Evolutionary conservation across 2,888 invertebrate genomes (phyloP), one percentile per base, ranked within the genome.

Genomic region (Tromatobia lineatoria): DNA sequence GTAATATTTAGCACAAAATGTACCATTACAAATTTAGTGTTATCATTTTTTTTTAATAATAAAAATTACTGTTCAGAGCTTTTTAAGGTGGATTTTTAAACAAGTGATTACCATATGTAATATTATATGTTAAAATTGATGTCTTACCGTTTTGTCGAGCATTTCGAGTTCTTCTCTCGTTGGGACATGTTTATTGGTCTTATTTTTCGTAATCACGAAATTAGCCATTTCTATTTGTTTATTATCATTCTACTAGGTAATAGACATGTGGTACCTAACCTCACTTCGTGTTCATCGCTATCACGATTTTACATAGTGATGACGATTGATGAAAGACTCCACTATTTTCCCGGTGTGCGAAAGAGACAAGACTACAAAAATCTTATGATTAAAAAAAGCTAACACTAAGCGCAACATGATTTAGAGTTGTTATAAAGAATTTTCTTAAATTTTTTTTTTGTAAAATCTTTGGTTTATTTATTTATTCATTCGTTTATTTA

Each of bases 131-230:
- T 34, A 47, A 15, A 13, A 15, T 15, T 15, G 34, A 59, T 38
- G 25, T 66, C 86, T 87, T 90, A 94, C 94, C 89, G 94, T 91
- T 93, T 95, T 95, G 15, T 94, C 91, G 3, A 95, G 91, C 52
- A 91, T 88, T 82, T 94, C 93, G 18, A 95, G 91, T 64, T 95
- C 94, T 57, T 94, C 94, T 29, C 93, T 92, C 0, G 91, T 89
- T 18, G 93, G 87, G 1, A 91, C 88, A 85, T 94, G 94, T 20
- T 92, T 90, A 42, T 84, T 88, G 18, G 85, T 88, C 64, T 84
- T 85, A 47, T 70, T 80, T 78, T 85, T 87, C 11, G 82, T 85
- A 77, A 88, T 86, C 66, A 64, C 54, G 18, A 66, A 25, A 57
- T 86, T 73, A 20, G 85, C 76, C 87, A 87, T 87, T 34, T 38